A percentile compares a stretch with the other conserved stretches of the same genome.
Evolutionary conservation across 2,888 invertebrate genomes (phyloP).

Genomic region (Peribatodes rhomboidaria): DNA sequence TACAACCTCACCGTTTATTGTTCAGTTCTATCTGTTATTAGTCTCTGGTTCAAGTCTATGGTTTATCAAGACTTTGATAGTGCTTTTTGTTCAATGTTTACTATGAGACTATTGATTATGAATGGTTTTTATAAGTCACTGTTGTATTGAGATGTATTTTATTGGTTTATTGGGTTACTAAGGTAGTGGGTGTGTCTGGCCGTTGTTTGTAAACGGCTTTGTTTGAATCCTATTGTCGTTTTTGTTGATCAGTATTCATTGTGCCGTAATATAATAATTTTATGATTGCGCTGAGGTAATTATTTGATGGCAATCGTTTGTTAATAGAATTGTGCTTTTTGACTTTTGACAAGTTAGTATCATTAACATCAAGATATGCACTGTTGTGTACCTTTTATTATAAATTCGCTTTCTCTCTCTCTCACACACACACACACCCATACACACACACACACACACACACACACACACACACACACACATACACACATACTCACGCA

Average conservation of each 20-base stretch:
- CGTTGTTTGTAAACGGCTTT: slow-evolving; percentile 45
- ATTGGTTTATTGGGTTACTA: slow-evolving; percentile 72
- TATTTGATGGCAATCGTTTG: slow-evolving; percentile 4
- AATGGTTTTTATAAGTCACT: slow-evolving; percentile 72
- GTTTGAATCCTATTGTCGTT: slow-evolving; percentile 44
- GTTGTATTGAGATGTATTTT: slow-evolving; percentile 74
- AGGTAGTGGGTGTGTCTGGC: slow-evolving; percentile 70
- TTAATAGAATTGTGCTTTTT: slow-evolving; percentile 5
- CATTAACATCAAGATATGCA: too few relatives aligned
- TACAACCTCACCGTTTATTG: slow-evolving; percentile 60
- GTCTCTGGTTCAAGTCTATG: slow-evolving; percentile 59
- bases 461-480: too few relatives aligned
- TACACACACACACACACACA: too few relatives aligned
- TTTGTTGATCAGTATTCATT: slow-evolving; percentile 45
- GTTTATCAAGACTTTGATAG: slow-evolving; percentile 68
- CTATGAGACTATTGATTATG: slow-evolving; percentile 30
- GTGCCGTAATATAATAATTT: slow-evolving; percentile 32
- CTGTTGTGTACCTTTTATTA: too few relatives aligned
- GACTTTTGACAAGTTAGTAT: not conserved
- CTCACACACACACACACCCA: too few relatives aligned
- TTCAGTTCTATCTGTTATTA: slow-evolving; percentile 63
- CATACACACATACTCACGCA: too few relatives aligned
- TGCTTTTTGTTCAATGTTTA: slow-evolving; percentile 27
- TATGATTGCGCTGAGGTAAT: slow-evolving; percentile 20
- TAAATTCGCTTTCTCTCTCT: too few relatives aligned